Conservation (phyloP, 2,113 vertebrate genomes). For the Alouatta palliata region DNA sequence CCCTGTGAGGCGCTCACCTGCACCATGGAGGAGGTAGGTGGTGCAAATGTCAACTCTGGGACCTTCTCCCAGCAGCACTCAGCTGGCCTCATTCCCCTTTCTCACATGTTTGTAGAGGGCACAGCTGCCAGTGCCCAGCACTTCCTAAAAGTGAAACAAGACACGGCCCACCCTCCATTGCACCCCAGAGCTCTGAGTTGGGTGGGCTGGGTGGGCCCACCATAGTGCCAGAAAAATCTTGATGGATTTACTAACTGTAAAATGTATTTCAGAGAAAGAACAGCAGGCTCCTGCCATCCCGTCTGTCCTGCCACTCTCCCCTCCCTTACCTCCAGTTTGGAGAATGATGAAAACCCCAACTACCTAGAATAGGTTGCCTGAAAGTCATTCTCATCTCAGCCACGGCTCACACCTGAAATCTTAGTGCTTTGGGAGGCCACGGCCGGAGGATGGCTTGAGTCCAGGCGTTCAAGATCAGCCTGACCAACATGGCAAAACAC, state of each 20-base stretch:
- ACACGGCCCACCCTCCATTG: neutral
- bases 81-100: neutral
- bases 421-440: neutral
- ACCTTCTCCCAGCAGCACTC: neutral
- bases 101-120: neutral
- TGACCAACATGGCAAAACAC: neutral
- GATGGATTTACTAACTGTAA: neutral
- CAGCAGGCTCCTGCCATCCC: neutral
- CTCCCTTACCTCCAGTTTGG: neutral
- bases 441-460: neutral
- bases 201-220: neutral
- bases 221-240: neutral
- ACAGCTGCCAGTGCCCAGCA: neutral
- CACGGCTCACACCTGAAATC: neutral
- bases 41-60: neutral
- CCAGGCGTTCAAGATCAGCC: neutral
- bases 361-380: neutral
- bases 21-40: slow-evolving; percentile 78
- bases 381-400: neutral
- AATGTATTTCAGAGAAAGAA: neutral
- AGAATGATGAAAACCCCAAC: neutral
- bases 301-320: neutral
- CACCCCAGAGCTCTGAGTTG: neutral
- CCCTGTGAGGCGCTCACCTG: slow-evolving; percentile 60
- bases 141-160: neutral